These are phyloP conservation scores for Portevinia maculata DNA, from an alignment of 2,888 invertebrate genomes.

Conservation along the genomic window DNA sequence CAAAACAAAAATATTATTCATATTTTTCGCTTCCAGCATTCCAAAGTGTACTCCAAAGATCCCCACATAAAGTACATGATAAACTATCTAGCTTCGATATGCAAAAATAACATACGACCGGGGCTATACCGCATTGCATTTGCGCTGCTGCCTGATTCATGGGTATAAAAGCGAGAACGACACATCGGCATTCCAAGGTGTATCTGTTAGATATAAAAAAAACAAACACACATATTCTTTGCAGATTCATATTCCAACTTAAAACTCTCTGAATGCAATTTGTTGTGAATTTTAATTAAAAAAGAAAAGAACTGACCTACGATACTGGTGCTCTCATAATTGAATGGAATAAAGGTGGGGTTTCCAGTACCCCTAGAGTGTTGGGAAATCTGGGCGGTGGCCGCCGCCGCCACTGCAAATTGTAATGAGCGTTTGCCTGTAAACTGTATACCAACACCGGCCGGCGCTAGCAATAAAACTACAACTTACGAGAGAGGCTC, in stretches of 20 bases:
- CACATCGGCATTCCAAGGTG: conserved; percentile 62
- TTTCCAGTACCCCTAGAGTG: conserved; percentile 6
- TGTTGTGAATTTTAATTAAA: conserved; percentile 73
- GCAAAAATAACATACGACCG: conserved; percentile 56
- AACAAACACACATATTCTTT: conserved; percentile 16
- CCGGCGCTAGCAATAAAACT: conserved; percentile 63
- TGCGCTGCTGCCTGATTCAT: conserved; percentile 16
- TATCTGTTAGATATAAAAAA: conserved; percentile 63
- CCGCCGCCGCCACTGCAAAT: conserved; percentile 46
- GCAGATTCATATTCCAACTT: conserved; percentile 59
- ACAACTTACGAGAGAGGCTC: conserved; percentile 22
- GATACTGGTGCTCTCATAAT: conserved; percentile 46
- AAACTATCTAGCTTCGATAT: conserved; percentile 55
- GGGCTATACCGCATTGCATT: conserved; percentile 30
- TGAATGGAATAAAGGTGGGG: conserved; percentile 58
- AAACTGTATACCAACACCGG: conserved; percentile 59
- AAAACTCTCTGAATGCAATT: conserved; percentile 57
- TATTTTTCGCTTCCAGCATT: conserved; percentile 68
- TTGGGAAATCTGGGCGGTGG: conserved; percentile 72
- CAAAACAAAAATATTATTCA: conserved; percentile 38
- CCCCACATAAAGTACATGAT: conserved; percentile 57
- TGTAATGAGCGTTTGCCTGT: conserved; percentile 66
- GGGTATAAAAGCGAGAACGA: conserved; percentile 36
- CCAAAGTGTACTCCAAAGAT: conserved; percentile 66
- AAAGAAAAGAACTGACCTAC: conserved; percentile 69